Percentiles rank a stretch among this genome's conserved stretches.
These are phyloP conservation scores for Coregonus clupeaformis DNA, from an alignment of 2,113 vertebrate genomes.

Conservation along the genomic window DNA sequence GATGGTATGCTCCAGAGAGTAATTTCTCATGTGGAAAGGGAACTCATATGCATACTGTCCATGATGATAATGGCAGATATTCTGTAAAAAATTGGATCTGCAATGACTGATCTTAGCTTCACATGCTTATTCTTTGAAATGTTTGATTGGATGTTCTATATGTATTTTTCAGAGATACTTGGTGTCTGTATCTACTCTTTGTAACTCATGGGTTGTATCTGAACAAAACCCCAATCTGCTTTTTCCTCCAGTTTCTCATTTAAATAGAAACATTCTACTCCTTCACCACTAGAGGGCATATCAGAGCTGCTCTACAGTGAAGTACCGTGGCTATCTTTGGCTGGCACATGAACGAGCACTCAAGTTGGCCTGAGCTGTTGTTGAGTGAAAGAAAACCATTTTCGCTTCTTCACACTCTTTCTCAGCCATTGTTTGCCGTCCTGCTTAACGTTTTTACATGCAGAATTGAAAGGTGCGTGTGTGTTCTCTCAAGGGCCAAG, in stretches of 20 bases:
- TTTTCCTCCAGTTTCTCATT: not conserved
- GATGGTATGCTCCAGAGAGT: not conserved
- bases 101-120: not conserved
- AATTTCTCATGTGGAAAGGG: not conserved
- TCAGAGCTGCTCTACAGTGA: slow-evolving; percentile 13
- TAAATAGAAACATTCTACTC: not conserved
- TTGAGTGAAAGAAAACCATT: slow-evolving; percentile 18
- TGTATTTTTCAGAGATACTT: not conserved
- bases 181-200: not conserved
- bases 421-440: slow-evolving; percentile 24
- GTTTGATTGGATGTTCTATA: no score
- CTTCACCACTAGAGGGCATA: slow-evolving; percentile 45
- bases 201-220: no score
- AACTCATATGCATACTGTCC: not conserved
- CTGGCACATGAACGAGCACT: not conserved
- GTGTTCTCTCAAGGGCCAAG: slow-evolving; percentile 36
- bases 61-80: not conserved
- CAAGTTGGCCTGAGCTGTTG: slow-evolving; percentile 35
- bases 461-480: slow-evolving; percentile 29
- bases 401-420: slow-evolving; percentile 4
- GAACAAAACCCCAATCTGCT: no score
- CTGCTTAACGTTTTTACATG: slow-evolving; percentile 29
- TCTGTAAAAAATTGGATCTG: not conserved
- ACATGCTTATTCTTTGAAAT: no score
- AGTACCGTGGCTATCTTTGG: not conserved